phyloP scores from a whole-genome alignment of 2,797 vertebrate genomes.

The Poeciliopsis presidionis region DNA sequence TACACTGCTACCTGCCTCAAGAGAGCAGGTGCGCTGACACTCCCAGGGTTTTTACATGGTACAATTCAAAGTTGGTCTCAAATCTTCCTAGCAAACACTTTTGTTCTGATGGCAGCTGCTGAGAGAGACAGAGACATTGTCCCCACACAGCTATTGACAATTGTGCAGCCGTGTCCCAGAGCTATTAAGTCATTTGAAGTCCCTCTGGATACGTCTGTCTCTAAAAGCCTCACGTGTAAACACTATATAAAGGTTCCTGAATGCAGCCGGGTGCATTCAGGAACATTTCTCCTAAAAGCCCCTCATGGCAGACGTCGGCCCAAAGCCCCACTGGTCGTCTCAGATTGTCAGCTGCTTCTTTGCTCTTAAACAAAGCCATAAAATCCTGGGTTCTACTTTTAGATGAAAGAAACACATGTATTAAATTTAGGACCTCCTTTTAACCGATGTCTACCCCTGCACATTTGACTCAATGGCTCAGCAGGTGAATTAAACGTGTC shows the following conservation, averaged over 20 bases:
- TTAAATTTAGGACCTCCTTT: neutral
- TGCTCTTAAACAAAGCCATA: neutral
- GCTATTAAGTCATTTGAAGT: constrained; percentile 34
- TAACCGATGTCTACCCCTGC: neutral
- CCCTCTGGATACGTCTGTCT: constrained; percentile 29
- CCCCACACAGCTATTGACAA: constrained; percentile 40
- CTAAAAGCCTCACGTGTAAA: constrained; percentile 66
- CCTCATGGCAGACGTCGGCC: constrained; percentile 16
- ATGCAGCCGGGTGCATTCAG: constrained; percentile 5
- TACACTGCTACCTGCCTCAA: neutral
- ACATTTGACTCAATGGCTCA: neutral
- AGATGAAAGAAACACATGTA: neutral
- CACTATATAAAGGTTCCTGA: constrained; percentile 44
- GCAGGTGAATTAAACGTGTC: neutral
- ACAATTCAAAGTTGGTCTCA: constrained; percentile 18
- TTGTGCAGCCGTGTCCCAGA: constrained; percentile 16
- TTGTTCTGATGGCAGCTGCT: constrained; percentile 29
- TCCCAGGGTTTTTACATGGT: constrained; percentile 6
- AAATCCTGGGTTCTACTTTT: constrained; percentile 4
- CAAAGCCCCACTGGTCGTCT: constrained; percentile 18
- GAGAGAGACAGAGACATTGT: constrained; percentile 39
- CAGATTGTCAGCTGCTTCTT: constrained; percentile 4
- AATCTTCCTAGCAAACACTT: constrained; percentile 29
- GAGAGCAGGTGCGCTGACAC: neutral
- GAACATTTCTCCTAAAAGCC: constrained; percentile 15